Evolutionary conservation across 1,140 invertebrate genomes (phyloP), one percentile per base, ranked within the genome.

Genomic region (Bombus sibiricus): DNA sequence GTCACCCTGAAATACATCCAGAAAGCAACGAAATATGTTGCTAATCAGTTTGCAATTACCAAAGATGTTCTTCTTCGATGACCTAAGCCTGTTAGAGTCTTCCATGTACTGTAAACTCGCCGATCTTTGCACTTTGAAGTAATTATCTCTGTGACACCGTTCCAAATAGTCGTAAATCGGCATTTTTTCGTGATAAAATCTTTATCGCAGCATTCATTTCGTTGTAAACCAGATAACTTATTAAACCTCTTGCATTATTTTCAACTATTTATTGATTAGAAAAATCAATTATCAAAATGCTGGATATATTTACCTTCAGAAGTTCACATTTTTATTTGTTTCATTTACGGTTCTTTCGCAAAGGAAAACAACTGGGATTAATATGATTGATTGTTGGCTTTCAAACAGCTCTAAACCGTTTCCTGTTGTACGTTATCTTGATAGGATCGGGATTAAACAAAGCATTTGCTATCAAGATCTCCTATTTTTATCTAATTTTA

Each of bases 71-170:
- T 53, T 72, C 22, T 39, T 37, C 25, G 28, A 13, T 37, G 25
- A 75, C 2, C 15, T 15, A 6, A 53, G 18, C 12, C 32, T 8
- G 1, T 37, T 57, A 75, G 18, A 59, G 6, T 62, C 28, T n/a
- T 47, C 41, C 15, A 32, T 28, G 9, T 12, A 10, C 9, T 57
- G 13, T 18, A 59, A 77, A 37, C 0, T 22, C n/a, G 64, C 1
- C 43, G 39, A 64, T 62, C n/a, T 82, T 43, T 66, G 41, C 28
- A 68, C 72, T 66, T 47, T 9, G 71, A 53, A 43, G 64, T 34
- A 74, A 74, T 74, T 82, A 82, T 82, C n/a, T 74, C 4, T 34
- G 13, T 22, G 32, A 12, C 53, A 73, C 72, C 34, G 41, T 66
- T 81, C 10, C 15, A 57, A 82, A 82, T 53, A n/a, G 37, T 64